phyloP scores from a whole-genome alignment of 2,113 vertebrate genomes.

The Megaceryle maxima region DNA sequence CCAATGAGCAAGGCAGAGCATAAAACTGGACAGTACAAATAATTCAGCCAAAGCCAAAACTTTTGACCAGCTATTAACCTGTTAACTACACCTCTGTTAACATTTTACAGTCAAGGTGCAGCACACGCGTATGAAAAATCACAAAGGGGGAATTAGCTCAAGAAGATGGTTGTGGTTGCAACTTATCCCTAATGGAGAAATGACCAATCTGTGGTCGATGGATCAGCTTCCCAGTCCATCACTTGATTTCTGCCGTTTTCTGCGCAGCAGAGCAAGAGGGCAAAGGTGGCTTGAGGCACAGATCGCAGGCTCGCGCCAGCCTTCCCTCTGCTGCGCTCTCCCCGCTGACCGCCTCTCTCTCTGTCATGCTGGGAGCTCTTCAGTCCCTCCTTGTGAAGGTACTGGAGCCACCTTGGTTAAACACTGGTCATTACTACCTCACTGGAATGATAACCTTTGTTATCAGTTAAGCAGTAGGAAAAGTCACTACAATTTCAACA shows the following conservation, averaged over 20 bases:
- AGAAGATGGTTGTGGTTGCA: background rate
- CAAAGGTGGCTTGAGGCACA: background rate
- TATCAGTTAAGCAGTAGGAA: background rate
- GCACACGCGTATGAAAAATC: background rate
- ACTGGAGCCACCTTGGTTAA: background rate
- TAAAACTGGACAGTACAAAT: background rate
- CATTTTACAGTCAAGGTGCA: background rate
- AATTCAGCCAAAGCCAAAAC: background rate
- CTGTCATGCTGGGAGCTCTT: rapidly evolving
- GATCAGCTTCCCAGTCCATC: no score
- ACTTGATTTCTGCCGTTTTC: background rate
- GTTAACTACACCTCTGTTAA: background rate
- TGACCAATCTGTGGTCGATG: rapidly evolving
- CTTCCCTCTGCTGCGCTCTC: background rate
- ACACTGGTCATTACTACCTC: rapidly evolving
- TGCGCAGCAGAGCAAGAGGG: no score
- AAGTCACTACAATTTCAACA: background rate
- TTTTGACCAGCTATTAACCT: background rate
- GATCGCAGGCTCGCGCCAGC: background rate
- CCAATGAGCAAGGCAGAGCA: background rate
- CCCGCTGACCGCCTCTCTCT: background rate
- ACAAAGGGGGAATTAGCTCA: background rate
- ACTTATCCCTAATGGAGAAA: background rate
- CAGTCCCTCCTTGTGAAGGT: background rate
- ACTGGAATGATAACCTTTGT: background rate